Conservation (phyloP, 2,888 invertebrate species). For the Diabrotica balteata region DNA sequence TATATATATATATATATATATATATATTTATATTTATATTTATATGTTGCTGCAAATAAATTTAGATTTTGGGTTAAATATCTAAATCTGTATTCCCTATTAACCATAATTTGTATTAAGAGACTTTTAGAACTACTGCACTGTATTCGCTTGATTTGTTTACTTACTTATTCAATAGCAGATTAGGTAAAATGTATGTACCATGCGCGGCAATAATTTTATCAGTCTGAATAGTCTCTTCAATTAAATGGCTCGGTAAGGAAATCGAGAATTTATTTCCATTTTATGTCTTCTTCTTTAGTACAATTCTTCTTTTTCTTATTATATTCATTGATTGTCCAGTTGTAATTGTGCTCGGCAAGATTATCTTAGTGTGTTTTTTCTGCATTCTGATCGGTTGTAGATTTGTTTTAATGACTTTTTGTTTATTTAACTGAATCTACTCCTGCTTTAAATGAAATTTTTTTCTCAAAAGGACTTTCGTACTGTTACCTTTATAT, state of each 20-base stretch:
- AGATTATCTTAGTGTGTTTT: conserved; percentile 42
- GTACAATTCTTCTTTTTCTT: conserved; percentile 7
- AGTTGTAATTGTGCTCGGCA: conserved; percentile 50
- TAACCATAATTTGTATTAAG: too few species aligned
- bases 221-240: conserved; percentile 53
- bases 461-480: too few species aligned
- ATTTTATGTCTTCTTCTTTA: conserved; percentile 39
- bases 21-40: too few species aligned
- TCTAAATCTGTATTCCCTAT: too few species aligned
- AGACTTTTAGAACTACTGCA: conserved; percentile 4
- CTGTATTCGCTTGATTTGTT: conserved; percentile 55
- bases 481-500: too few species aligned
- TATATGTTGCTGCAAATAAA: too few species aligned
- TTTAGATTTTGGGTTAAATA: too few species aligned
- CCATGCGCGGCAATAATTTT: conserved; percentile 55
- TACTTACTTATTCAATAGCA: conserved; percentile 56
- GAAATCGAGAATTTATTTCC: conserved; percentile 49
- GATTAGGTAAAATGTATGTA: conserved; percentile 58
- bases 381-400: conserved; percentile 33
- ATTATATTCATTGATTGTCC: conserved; percentile 46
- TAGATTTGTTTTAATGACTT: conserved; percentile 18
- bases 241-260: conserved; percentile 56
- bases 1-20: too few species aligned
- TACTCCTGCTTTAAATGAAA: neutral
- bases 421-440: neutral